Percentiles rank a stretch among this genome's conserved stretches.
Conservation (phyloP, 2,797 vertebrate genomes). For the Anguilla obscura region DNA sequence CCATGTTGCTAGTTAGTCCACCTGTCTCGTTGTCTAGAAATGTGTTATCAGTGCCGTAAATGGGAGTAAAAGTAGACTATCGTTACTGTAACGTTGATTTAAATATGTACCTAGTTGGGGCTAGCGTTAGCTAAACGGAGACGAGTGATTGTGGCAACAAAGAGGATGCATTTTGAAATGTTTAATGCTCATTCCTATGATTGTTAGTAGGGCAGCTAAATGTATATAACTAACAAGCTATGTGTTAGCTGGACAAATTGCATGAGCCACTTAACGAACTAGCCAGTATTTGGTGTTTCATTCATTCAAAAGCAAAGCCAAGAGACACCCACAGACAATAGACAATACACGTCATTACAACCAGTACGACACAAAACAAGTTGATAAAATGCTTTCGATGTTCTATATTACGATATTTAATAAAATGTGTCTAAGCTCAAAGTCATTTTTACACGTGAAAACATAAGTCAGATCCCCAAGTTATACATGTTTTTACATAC, state of each 20-base stretch:
- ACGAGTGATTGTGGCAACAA: background rate
- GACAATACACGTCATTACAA: background rate
- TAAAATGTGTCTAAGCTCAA: rapidly evolving
- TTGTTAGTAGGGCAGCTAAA: background rate
- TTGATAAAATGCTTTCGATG: background rate
- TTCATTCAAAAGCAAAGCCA: background rate
- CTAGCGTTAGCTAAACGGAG: background rate
- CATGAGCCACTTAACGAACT: background rate
- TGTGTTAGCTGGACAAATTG: background rate
- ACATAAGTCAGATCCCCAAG: constrained; percentile 37
- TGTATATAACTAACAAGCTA: background rate
- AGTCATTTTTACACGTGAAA: background rate
- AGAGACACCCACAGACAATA: background rate
- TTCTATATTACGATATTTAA: background rate
- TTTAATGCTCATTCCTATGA: background rate
- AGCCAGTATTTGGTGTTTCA: background rate
- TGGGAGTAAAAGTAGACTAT: no score
- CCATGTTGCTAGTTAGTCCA: no score
- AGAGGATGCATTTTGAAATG: background rate
- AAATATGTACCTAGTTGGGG: no score
- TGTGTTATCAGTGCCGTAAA: no score
- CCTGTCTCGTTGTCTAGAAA: no score
- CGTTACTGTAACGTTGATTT: no score
- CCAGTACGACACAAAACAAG: background rate
- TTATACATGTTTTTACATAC: constrained; percentile 58